phyloP scores from a whole-genome alignment of 2,797 vertebrate genomes.

The Neostethus bicornis region DNA sequence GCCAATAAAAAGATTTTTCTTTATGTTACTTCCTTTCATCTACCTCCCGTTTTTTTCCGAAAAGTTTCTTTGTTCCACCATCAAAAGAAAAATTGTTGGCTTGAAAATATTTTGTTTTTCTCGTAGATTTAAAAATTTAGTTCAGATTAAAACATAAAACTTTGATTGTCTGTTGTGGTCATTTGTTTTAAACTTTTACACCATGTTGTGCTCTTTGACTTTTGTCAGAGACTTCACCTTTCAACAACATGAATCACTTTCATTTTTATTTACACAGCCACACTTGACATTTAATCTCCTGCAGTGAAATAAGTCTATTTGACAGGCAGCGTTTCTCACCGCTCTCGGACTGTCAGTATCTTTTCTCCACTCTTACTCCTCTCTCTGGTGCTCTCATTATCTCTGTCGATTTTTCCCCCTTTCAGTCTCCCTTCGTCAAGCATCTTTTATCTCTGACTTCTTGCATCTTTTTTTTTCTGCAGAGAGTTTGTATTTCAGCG shows the following conservation, averaged over 20 bases:
- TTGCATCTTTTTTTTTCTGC: conserved; percentile 15
- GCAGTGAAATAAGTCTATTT: conserved; percentile 35
- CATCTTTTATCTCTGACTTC: conserved; percentile 30
- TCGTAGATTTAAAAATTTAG: not conserved
- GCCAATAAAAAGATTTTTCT: too few relatives aligned
- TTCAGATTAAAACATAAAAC: not conserved
- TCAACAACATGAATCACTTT: conserved; percentile 38
- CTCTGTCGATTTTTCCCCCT: conserved; percentile 26
- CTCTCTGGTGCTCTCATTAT: conserved; percentile 57
- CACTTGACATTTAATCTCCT: conserved; percentile 41
- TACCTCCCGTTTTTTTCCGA: too few relatives aligned
- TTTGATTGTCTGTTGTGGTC: not conserved
- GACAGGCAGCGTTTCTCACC: conserved; percentile 44
- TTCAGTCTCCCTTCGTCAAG: conserved; percentile 14
- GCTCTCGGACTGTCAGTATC: conserved; percentile 24
- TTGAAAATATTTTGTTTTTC: not conserved
- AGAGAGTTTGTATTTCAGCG: conserved; percentile 82
- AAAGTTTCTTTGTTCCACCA: not conserved
- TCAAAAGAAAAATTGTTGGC: too few relatives aligned
- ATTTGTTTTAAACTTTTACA: conserved; percentile 22
- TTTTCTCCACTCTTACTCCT: conserved; percentile 10
- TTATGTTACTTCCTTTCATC: too few relatives aligned
- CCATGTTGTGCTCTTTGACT: conserved; percentile 17
- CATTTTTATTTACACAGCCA: conserved; percentile 33
- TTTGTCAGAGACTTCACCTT: conserved; percentile 30